A percentile compares a stretch with the other conserved stretches of the same genome.
Conservation (phyloP, 2,888 invertebrate genomes). For the Acanthococcus lagerstroemiae region DNA sequence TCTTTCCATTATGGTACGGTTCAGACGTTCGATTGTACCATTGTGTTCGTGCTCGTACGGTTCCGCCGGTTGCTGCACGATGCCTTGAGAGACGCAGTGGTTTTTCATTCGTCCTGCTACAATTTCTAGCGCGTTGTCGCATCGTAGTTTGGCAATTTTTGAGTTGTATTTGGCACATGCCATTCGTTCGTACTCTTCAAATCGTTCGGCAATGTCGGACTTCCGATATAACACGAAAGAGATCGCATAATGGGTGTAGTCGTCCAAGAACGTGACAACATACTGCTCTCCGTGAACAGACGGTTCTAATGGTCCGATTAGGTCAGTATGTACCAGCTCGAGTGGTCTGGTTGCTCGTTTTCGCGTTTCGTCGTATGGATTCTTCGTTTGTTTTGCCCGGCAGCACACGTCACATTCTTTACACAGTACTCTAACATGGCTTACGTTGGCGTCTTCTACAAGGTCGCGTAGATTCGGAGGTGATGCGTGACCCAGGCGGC, state of each 20-base stretch:
- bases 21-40: not conserved
- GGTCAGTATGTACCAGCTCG: too few relatives aligned
- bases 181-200: constrained; percentile 14
- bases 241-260: constrained; percentile 17
- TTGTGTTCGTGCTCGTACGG: too few relatives aligned
- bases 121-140: not conserved
- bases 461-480: constrained; percentile 31
- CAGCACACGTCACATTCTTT: not conserved
- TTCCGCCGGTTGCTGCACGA: not conserved
- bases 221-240: constrained; percentile 5
- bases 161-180: not conserved
- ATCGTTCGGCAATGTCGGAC: constrained; percentile 11
- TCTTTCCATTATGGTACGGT: not conserved
- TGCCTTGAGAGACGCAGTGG: not conserved
- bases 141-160: not conserved
- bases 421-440: constrained; percentile 3
- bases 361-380: constrained; percentile 7
- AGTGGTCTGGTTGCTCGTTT: constrained; percentile 26
- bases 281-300: constrained; percentile 7
- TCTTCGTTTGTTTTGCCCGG: not conserved
- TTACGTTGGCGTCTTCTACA: constrained; percentile 1
- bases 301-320: constrained; percentile 5
- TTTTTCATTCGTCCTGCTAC: not conserved
- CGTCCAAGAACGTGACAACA: constrained; percentile 4
- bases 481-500: constrained; percentile 33